Conservation (phyloP, 2,888 invertebrate species). For the Galerucella nymphaeae region DNA sequence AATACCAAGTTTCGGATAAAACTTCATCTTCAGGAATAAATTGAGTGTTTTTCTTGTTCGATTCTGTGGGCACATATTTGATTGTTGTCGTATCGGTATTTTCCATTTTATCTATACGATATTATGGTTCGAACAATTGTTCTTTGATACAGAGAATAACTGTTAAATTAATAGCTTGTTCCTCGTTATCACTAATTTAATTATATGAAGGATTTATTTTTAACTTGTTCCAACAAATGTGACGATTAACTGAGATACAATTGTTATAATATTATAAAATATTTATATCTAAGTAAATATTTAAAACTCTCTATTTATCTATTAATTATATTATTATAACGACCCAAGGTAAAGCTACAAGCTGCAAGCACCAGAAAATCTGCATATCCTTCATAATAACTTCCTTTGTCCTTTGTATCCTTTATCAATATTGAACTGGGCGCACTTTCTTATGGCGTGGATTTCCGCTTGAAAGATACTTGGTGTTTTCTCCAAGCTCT, state of each 20-base stretch:
- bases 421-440: too few species aligned
- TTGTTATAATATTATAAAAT: neutral
- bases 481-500: too few species aligned
- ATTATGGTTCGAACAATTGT: neutral
- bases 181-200: neutral
- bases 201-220: neutral
- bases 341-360: too few species aligned
- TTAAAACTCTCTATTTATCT: too few species aligned
- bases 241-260: neutral
- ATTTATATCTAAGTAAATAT: too few species aligned
- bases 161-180: neutral
- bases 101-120: neutral
- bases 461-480: too few species aligned
- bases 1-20: neutral
- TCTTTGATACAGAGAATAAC: neutral
- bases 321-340: too few species aligned
- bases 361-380: too few species aligned
- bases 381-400: too few species aligned
- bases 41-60: neutral
- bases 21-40: neutral
- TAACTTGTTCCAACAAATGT: neutral
- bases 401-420: too few species aligned
- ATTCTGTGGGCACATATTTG: neutral
- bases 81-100: neutral
- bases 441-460: too few species aligned